Evolutionary conservation across 2,797 vertebrate species (phyloP).

Genomic region (Zenarchopterus dispar): DNA sequence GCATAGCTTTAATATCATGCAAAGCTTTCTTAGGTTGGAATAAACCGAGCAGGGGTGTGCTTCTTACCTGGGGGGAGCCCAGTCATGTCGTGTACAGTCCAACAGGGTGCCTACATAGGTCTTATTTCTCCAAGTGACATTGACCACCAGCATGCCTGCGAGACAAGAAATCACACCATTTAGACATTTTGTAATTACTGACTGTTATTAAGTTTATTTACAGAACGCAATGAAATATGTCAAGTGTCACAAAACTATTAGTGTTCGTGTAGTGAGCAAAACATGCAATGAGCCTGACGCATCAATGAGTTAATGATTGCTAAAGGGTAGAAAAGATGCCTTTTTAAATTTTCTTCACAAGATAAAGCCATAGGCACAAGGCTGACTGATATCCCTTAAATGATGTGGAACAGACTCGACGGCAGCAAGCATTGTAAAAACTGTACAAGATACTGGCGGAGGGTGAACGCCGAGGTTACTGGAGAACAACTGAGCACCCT

Average conservation of each 20-base stretch:
- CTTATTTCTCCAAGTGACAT: conserved; percentile 99
- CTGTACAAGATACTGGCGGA: conserved; percentile 30
- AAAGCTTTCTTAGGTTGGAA: conserved; percentile 18
- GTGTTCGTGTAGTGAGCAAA: neutral
- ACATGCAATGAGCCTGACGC: conserved; percentile 11
- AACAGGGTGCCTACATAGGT: conserved; percentile 96
- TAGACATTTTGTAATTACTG: conserved; percentile 10
- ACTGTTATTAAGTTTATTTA: neutral
- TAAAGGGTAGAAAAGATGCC: conserved; percentile 34
- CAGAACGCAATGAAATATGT: neutral
- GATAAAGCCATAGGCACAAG: conserved; percentile 23
- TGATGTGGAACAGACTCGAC: conserved; percentile 44
- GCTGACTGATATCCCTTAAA: conserved; percentile 41
- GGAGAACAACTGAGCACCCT: conserved; percentile 41
- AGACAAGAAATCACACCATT: conserved; percentile 30
- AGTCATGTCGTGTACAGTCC: conserved; percentile 97
- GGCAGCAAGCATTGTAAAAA: conserved; percentile 32
- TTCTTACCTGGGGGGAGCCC: conserved; percentile 96
- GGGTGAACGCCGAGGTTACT: conserved; percentile 46
- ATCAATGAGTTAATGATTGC: conserved; percentile 30
- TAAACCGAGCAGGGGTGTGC: conserved; percentile 1
- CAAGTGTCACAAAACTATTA: neutral
- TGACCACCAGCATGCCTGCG: conserved; percentile 98
- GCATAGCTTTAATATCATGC: conserved; percentile 32
- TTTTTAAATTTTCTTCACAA: conserved; percentile 41